These are phyloP conservation scores for Harpalus rubripes DNA, from an alignment of 2,888 invertebrate species.

Conservation along the genomic window DNA sequence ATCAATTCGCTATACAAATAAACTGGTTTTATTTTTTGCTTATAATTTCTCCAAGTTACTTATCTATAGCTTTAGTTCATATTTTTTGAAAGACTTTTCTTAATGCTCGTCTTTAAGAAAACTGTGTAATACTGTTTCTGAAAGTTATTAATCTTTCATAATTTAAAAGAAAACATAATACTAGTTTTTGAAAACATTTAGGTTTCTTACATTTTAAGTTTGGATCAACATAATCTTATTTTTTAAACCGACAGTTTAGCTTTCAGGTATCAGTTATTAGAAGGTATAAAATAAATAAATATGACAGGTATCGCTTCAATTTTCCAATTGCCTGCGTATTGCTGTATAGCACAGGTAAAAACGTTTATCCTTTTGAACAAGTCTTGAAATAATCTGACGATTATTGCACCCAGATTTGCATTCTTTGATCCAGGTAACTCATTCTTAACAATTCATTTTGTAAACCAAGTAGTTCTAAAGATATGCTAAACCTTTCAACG, in stretches of 20 bases:
- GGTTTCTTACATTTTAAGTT: not conserved
- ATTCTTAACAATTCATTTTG: not conserved
- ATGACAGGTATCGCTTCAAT: slow-evolving; percentile 33
- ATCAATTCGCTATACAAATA: too few relatives aligned
- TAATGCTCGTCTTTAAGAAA: too few relatives aligned
- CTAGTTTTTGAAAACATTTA: not conserved
- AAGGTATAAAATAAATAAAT: slow-evolving; percentile 28
- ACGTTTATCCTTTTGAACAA: slow-evolving; percentile 10
- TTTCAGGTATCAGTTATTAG: not conserved
- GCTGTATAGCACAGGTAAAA: not conserved
- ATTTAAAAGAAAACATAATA: not conserved
- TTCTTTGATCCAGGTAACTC: not conserved
- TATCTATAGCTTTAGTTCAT: too few relatives aligned
- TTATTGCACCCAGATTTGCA: slow-evolving; percentile 12
- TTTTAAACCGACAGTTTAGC: slow-evolving; percentile 2
- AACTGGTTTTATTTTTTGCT: too few relatives aligned
- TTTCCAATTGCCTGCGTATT: not conserved
- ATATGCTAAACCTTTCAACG: not conserved
- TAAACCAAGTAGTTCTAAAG: not conserved
- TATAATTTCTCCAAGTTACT: too few relatives aligned
- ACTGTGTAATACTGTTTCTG: too few relatives aligned
- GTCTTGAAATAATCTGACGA: slow-evolving; percentile 26
- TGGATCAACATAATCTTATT: not conserved
- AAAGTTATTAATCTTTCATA: not conserved
- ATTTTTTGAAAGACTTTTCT: too few relatives aligned